Conservation (phyloP, 2,797 vertebrate genomes). For the Eleutherodactylus coqui region DNA sequence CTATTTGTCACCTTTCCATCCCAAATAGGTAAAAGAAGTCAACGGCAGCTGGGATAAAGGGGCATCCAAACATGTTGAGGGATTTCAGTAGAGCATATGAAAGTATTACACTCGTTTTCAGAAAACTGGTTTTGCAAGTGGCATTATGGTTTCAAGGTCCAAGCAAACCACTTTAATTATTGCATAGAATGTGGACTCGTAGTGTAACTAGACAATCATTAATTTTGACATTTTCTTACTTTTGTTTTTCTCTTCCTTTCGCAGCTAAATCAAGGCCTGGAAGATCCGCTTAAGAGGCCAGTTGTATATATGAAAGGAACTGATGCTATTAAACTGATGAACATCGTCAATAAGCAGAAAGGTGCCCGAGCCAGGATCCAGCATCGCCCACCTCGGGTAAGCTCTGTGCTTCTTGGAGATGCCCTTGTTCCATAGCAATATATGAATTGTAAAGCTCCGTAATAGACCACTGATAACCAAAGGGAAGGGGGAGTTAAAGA, state of each 20-base stretch:
- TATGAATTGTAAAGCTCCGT: background rate
- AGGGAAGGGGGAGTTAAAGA: background rate
- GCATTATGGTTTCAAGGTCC: too few species aligned
- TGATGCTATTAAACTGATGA: conserved; percentile 96
- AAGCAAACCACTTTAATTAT: background rate
- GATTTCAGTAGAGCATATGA: background rate
- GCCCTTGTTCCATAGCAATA: background rate
- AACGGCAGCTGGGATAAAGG: background rate
- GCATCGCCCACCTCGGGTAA: conserved; percentile 93
- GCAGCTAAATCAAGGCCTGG: conserved; percentile 92
- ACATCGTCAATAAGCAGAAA: conserved; percentile 99
- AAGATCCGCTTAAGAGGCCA: conserved; percentile 95
- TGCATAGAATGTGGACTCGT: background rate
- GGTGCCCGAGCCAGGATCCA: conserved; percentile 96
- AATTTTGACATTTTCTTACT: background rate
- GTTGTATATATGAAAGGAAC: conserved; percentile 98
- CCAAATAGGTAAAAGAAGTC: background rate
- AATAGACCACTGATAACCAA: background rate
- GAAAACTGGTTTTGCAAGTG: background rate
- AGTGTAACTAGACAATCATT: background rate
- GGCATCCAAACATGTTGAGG: background rate
- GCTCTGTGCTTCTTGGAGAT: conserved; percentile 53
- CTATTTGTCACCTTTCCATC: too few species aligned
- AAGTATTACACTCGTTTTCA: background rate
- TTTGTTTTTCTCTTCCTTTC: background rate